Evolutionary conservation across 1,140 invertebrate genomes (phyloP), one percentile per base, ranked within the genome.

Genomic region (Bombus breviceps): DNA sequence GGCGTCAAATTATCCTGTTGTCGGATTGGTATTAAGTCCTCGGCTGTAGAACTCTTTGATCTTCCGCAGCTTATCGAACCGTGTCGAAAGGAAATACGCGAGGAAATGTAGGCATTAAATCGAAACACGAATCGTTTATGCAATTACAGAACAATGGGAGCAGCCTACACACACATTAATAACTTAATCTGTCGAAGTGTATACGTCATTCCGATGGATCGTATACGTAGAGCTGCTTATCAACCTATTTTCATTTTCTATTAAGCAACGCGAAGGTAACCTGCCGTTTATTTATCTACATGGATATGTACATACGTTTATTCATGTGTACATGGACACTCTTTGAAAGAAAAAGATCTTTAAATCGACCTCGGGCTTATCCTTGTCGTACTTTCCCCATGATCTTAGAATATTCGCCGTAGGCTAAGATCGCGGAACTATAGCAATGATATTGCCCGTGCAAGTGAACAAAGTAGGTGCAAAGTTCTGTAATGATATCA

Each of bases 1-100:
- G 53, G n/a, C 74, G 69, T 88, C 78, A 82, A 89, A 88, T 88
- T 78, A 74, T 79, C 74, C 64, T 81, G 73, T 75, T 81, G 66
- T 76, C 69, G 64, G 83, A 81, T 66, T 28, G 64, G 57, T 88
- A 78, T 82, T n/a, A 47, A n/a, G 39, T n/a, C 13, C 53, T 39
- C 28, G 25, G 37, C 25, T 80, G 59, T n/a, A 62, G 22, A 22
- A 25, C 43, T 68, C 57, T 81, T 62, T 85, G 57, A 80, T 85
- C 59, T 85, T 73, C 57, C 68, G 68, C 47, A 53, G 43, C 8
- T 84, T 62, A 71, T 79, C 68, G 83, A 72, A 84, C 53, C 82
- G 39, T 79, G 75, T 84, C 66, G 64, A 37, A 34, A 78, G 43
- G 74, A 69, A 77, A 78, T 43, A 59, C 64, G 34, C 47, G 25